Conservation (phyloP, 2,888 invertebrate genomes). For the Plagodis pulveraria region DNA sequence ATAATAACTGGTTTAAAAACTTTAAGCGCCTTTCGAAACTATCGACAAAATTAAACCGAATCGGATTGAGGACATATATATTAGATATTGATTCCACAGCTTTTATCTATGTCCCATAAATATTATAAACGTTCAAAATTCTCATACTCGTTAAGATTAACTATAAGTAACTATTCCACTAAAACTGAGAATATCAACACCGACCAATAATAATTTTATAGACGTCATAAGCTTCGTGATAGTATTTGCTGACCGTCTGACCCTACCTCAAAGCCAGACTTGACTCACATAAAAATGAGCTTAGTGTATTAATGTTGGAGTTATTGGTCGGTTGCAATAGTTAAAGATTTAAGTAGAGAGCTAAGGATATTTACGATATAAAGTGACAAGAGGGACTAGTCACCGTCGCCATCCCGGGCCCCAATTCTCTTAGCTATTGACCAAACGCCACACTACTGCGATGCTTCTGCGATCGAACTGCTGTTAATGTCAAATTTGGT, state of each 20-base stretch:
- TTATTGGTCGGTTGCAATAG: constrained; percentile 6
- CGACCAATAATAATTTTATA: constrained; percentile 18
- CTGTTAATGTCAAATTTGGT: too few species aligned
- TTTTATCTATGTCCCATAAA: not conserved
- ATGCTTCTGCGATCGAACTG: too few species aligned
- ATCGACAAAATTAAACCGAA: too few species aligned
- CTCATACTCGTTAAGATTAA: not conserved
- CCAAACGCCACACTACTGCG: too few species aligned
- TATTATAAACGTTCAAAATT: not conserved
- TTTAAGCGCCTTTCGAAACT: too few species aligned
- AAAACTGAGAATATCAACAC: constrained; percentile 3
- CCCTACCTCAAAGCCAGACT: constrained; percentile 1
- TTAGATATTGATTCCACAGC: too few species aligned
- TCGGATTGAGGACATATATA: too few species aligned
- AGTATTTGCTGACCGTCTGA: constrained; percentile 16
- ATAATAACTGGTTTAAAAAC: too few species aligned
- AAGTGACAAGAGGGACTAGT: too few species aligned
- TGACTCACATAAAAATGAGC: constrained; percentile 11
- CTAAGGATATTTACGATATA: too few species aligned
- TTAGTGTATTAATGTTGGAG: not conserved
- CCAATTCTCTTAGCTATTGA: too few species aligned
- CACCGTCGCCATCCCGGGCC: too few species aligned
- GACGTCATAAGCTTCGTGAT: constrained; percentile 5
- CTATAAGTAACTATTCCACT: not conserved
- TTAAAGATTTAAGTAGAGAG: not conserved